These are phyloP conservation scores for Nymphalis urticae DNA, from an alignment of 2,888 invertebrate genomes.

Conservation along the genomic window DNA sequence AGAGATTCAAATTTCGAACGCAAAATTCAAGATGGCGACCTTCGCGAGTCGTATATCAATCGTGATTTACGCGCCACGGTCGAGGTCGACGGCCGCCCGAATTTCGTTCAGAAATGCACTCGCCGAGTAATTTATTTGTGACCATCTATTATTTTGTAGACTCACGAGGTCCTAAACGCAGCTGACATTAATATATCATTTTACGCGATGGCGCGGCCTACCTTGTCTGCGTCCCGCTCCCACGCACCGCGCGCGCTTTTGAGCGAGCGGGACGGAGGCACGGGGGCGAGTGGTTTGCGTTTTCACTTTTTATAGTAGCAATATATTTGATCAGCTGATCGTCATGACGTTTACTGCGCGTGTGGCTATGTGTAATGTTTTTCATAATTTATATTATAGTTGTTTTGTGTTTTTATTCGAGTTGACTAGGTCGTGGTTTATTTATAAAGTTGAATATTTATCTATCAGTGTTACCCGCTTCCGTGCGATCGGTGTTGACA, in stretches of 20 bases:
- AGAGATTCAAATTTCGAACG: slow-evolving; percentile 77
- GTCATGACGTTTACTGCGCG: slow-evolving; percentile 77
- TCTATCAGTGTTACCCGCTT: slow-evolving; percentile 52
- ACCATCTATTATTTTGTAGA: slow-evolving; percentile 82
- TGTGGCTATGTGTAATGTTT: slow-evolving; percentile 69
- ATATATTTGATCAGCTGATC: slow-evolving; percentile 83
- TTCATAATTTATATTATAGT: slow-evolving; percentile 79
- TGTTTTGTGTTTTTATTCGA: slow-evolving; percentile 63
- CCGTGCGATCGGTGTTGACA: slow-evolving; percentile 42
- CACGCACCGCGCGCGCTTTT: slow-evolving; percentile 31
- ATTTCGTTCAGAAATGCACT: slow-evolving; percentile 81
- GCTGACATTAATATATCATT: slow-evolving; percentile 82
- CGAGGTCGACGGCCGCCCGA: slow-evolving; percentile 80
- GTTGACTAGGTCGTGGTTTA: slow-evolving; percentile 76
- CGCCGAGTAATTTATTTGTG: slow-evolving; percentile 79
- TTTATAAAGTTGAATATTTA: slow-evolving; percentile 73
- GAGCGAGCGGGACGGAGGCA: slow-evolving; percentile 56
- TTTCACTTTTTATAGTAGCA: slow-evolving; percentile 82
- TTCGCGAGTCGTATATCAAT: slow-evolving; percentile 75
- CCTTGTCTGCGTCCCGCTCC: slow-evolving; percentile 54
- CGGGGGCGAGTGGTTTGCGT: slow-evolving; percentile 72
- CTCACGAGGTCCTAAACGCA: slow-evolving; percentile 81
- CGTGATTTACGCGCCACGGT: slow-evolving; percentile 77
- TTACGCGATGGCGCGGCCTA: slow-evolving; percentile 71
- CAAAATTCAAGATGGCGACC: slow-evolving; percentile 78